Conservation (phyloP, 2,113 vertebrate genomes). For the Otocyon megalotis region DNA sequence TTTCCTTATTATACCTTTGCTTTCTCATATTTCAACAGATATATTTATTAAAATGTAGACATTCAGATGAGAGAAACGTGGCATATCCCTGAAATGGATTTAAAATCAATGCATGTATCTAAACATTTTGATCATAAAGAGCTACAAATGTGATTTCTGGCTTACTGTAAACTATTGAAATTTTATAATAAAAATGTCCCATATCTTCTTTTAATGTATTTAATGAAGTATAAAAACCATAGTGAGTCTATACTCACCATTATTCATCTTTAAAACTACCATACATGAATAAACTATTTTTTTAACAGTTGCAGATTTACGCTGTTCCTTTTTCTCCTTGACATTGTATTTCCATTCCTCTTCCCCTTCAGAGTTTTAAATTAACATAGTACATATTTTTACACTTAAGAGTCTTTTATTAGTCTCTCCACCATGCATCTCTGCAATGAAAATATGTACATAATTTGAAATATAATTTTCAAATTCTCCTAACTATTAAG, state of each 20-base stretch:
- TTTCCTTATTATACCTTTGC: background rate
- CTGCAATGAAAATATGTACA: background rate
- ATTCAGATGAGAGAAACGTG: background rate
- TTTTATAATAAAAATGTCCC: background rate
- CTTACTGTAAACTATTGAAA: background rate
- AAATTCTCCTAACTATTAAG: slow-evolving; percentile 6
- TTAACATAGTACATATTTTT: background rate
- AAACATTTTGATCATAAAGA: slow-evolving; percentile 23
- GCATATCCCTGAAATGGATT: background rate
- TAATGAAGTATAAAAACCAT: background rate
- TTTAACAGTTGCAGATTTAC: background rate
- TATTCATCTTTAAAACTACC: background rate
- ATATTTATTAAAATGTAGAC: background rate
- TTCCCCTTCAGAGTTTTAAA: slow-evolving; percentile 31
- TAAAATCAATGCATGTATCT: background rate
- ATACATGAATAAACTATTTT: background rate
- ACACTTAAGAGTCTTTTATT: background rate
- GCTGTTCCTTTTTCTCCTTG: background rate
- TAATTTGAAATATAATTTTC: background rate
- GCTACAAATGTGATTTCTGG: background rate
- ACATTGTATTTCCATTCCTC: slow-evolving; percentile 18
- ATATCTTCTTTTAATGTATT: background rate
- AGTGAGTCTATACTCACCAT: background rate
- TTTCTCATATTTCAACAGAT: background rate
- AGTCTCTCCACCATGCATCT: background rate